Evolutionary conservation across 2,113 vertebrate genomes (phyloP).

Genomic region (Anarhynchus alexandrinus): DNA sequence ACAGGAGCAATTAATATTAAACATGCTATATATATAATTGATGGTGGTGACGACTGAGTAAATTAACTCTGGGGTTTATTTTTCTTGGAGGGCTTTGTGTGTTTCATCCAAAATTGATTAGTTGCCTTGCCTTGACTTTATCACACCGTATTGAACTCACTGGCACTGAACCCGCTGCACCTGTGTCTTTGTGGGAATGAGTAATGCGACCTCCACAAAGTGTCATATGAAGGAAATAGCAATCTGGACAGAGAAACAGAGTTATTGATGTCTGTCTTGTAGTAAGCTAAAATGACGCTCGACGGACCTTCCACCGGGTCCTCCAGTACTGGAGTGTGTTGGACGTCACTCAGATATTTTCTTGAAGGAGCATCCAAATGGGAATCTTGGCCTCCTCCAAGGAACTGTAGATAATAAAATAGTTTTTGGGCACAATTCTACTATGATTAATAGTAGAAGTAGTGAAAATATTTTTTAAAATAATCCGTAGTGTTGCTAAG

Average conservation of each 20-base stretch:
- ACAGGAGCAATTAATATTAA: slow-evolving; percentile 28
- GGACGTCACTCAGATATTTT: background rate
- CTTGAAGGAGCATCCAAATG: background rate
- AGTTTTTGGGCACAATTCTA: background rate
- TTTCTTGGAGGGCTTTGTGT: background rate
- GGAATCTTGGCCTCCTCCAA: background rate
- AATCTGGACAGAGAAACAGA: background rate
- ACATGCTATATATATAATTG: background rate
- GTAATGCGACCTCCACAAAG: background rate
- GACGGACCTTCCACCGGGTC: background rate
- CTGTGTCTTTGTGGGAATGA: slow-evolving; percentile 5
- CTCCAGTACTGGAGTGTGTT: background rate
- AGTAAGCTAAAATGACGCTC: background rate
- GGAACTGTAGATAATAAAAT: background rate
- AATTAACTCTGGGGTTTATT: background rate
- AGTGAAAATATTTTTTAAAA: background rate
- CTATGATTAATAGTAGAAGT: background rate
- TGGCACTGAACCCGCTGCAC: background rate
- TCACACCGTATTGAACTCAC: background rate
- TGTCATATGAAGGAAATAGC: background rate
- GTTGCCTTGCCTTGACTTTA: slow-evolving; percentile 22
- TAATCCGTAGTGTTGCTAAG: background rate
- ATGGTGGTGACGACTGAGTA: background rate
- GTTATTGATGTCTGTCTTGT: slow-evolving; percentile 2
- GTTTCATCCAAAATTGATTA: slow-evolving; percentile 10